These are phyloP conservation scores for Hipparchia semele DNA, from an alignment of 2,888 invertebrate genomes.

Conservation along the genomic window DNA sequence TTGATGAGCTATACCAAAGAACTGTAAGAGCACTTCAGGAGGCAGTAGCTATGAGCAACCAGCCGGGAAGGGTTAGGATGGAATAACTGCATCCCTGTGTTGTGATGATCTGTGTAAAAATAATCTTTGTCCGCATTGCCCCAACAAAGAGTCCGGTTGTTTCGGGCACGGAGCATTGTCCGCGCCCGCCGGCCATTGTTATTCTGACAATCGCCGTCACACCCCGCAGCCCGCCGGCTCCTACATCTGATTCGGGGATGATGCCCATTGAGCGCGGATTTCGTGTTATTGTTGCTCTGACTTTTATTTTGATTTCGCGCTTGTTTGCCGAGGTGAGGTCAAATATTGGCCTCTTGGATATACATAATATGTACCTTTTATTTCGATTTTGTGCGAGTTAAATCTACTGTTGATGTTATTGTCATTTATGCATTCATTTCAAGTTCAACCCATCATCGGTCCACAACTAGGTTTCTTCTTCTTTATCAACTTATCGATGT, in stretches of 20 bases:
- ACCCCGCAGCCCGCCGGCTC: conserved; percentile 41
- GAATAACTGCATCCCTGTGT: too few relatives aligned
- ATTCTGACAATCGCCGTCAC: conserved; percentile 68
- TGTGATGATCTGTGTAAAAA: background rate
- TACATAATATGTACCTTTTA: conserved; percentile 21
- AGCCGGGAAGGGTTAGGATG: too few relatives aligned
- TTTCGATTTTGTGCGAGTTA: background rate
- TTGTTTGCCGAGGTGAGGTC: conserved; percentile 33
- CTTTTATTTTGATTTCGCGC: conserved; percentile 40
- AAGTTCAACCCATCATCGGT: too few relatives aligned
- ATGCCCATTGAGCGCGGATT: conserved; percentile 40
- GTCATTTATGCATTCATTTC: too few relatives aligned
- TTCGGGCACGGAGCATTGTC: conserved; percentile 75
- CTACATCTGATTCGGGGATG: conserved; percentile 56
- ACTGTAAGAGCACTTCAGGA: too few relatives aligned
- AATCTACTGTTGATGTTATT: background rate
- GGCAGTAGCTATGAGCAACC: too few relatives aligned
- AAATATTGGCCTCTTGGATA: conserved; percentile 24
- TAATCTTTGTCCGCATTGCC: conserved; percentile 54
- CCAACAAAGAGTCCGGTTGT: conserved; percentile 71
- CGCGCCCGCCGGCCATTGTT: conserved; percentile 65
- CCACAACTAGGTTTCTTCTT: too few relatives aligned
- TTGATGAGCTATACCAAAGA: too few relatives aligned
- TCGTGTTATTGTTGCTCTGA: conserved; percentile 41
- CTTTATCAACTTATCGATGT: too few relatives aligned